Base-by-base conservation (phyloP, 2,888 invertebrate species). In the Imbricaverruca yamaguchii region DNA sequence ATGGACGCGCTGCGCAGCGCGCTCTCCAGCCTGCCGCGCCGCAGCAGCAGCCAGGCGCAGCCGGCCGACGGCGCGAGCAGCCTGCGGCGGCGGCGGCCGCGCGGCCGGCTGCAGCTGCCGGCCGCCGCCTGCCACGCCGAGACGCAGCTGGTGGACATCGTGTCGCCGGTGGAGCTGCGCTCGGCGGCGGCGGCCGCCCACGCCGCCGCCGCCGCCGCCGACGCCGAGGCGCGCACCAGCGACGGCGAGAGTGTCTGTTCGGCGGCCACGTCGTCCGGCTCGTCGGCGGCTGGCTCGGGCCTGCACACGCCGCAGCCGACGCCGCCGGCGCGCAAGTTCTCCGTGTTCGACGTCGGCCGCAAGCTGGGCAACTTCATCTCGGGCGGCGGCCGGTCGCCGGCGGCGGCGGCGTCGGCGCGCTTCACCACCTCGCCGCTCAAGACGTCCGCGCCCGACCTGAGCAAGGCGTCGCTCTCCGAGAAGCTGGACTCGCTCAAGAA, bases 261-360 rank as follows among this genome's bases (percentile, higher is more conserved):
- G 13, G 69, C 12, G 13, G 69, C 69, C 69, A 69, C 69, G 12
- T 69, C 69, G 25, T 69, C 69, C 23, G 69, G 39, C 69, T 69
- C 69, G 25, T 69, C 69, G 69, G 69, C 59, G 15, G 59, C 13
- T 15, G 69, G 69, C 39, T 69, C 69, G 69, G 69, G 69, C 25
- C 39, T 39, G 39, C 69, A 39, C 69, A 39, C 69, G 7, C 69
- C 69, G 15, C 69, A 69, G 69, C 69, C 69, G 59, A 53, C 61
- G 9, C 77, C 69, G 63, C 81, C 82, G 15, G 80, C 81, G 39
- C 81, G 83, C 53, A 83, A 83, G 59, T 83, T 83, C 74, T 82
- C 83, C 12, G 83, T 83, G 12, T 83, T 83, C 61, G 82, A 81
- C 56, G 82, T 82, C n/a, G 82, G 82, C 0, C 74, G 82, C n/a